Base-by-base conservation (phyloP, 2,888 invertebrate species). In the Rotaria macrura region DNA sequence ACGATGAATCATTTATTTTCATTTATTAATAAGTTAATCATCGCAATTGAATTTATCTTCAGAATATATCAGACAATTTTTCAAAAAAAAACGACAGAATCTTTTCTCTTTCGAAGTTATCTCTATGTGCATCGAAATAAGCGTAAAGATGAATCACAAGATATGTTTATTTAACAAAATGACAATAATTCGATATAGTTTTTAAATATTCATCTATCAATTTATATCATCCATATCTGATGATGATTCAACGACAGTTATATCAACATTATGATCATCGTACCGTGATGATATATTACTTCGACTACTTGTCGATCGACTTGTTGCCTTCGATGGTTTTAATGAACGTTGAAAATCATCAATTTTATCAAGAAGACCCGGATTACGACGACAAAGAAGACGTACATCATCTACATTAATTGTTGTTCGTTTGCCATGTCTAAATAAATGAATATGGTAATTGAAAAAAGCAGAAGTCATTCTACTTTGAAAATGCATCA, bases 351-450 rank as follows among this genome's bases (percentile, higher is more conserved):
- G 65, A 29, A 65, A 2, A 65, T 79, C 79, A 79, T 79, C 79
- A n/a, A 79, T 1, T n/a, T 79, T 79, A 25, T 79, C 79, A 4
- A 79, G 14, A n/a, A 94, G 89, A 79, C 92, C 92, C n/a, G 92
- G 91, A 89, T 93, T 93, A 88, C 93, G 92, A 88, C 94, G 91
- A 0, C 92, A 93, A 49, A 94, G 89, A 12, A 94, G 90, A 89
- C 93, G 93, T 0, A 94, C 93, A 89, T 94, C 94, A 87, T 94
- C 94, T 1, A 91, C 89, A 88, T 92, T 93, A n/a, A 94, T 91
- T 25, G 92, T 92, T 2, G 92, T 90, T 85, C 94, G 91, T 89
- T 93, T 94, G 0, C 93, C 93, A 90, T 94, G 94, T 88, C 94
- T 94, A 89, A 79, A 91, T 91, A 87, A 86, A 84, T 86, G 87